These are phyloP conservation scores for Adineta ricciae DNA, from an alignment of 2,888 invertebrate species.

Conservation along the genomic window DNA sequence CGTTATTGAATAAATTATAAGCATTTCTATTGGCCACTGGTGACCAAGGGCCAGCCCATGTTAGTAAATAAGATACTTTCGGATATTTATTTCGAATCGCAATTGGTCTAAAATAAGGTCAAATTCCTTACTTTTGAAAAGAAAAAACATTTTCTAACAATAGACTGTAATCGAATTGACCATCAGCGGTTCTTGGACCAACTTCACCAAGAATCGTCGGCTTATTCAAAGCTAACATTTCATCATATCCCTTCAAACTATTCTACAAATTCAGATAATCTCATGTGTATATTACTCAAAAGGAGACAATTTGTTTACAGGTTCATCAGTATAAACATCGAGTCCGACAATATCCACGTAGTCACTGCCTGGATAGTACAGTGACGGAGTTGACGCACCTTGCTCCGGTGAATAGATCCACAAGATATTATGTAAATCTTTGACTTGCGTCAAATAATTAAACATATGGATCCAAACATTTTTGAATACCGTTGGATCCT, in stretches of 20 bases:
- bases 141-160: background rate
- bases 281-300: no score
- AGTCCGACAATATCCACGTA: constrained; percentile 10
- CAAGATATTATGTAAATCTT: constrained; percentile 36
- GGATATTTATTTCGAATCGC: background rate
- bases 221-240: background rate
- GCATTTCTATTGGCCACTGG: background rate
- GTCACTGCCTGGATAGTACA: background rate
- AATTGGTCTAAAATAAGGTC: background rate
- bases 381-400: background rate
- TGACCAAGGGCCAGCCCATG: background rate
- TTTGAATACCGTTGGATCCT: constrained; percentile 35
- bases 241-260: background rate
- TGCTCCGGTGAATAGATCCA: constrained; percentile 35
- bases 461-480: constrained; percentile 35
- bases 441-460: constrained; percentile 34
- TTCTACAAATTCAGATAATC: background rate
- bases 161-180: background rate
- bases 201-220: background rate
- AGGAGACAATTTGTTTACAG: background rate
- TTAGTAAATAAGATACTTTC: background rate
- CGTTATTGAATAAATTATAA: background rate
- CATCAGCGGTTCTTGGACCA: background rate
- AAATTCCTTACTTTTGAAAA: no score
- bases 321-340: constrained; percentile 16